Evolutionary conservation across 2,113 vertebrate species (phyloP), one percentile per base, ranked within the genome.

Genomic region (sheep (Ovis aries)): DNA sequence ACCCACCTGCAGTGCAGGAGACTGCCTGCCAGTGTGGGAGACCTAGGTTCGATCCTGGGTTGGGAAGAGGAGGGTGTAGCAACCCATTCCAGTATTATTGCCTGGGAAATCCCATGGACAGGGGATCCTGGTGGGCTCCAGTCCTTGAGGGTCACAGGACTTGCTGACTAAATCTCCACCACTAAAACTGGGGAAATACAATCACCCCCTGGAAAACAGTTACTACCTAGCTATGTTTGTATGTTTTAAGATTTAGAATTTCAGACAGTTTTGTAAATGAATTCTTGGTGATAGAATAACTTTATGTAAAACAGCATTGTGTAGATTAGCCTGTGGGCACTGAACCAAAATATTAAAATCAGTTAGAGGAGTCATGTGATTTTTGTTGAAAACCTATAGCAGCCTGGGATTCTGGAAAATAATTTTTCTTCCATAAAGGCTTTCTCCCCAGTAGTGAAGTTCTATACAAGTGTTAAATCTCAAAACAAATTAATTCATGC

Each of bases 401-500:
- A 93, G 71, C 19, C 98, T 98, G 94, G 81, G 92, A 98, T 92
- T 94, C 59, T 98, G 59, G 78, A 94, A 98, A 97, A 80, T 67
- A 94, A 95, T 98, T 96, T 95, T 85, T 98, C 78, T 98, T 90
- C 82, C 40, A 12, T 86, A 97, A 84, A 94, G 97, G 96, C 43
- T 97, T 98, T 95, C 93, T 93, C 98, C 94, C 93, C 92, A 95
- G 98, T 97, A 96, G 87, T 97, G 95, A 98, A 95, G 98, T 98
- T 98, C 96, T 97, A 98, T 97, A 95, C 91, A 97, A 98, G 97
- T 96, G 97, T 98, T 98, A 98, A 98, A 98, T 98, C 98, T 98
- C 94, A 97, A 97, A 98, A 98, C 98, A 98, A 98, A 98, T 98
- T 98, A 99, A 98, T 98, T 97, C 97, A 98, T 98, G 98, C 98